Percentiles rank a stretch among this genome's conserved stretches.
These are phyloP conservation scores for Danio albolineatus DNA, from an alignment of 2,797 vertebrate species.

Conservation along the genomic window DNA sequence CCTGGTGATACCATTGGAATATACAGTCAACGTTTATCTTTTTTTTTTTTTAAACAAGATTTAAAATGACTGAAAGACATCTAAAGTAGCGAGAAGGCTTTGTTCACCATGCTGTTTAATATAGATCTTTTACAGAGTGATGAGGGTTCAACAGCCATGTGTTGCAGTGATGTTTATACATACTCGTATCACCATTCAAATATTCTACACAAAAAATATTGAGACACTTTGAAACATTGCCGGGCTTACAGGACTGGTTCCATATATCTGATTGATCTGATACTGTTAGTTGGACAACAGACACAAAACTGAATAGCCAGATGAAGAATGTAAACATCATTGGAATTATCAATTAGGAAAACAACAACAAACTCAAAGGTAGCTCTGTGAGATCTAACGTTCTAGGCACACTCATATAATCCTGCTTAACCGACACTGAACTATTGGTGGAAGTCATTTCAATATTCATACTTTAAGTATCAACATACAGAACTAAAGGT, in stretches of 20 bases:
- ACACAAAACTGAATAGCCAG: slow-evolving; percentile 11
- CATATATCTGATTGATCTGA: not conserved
- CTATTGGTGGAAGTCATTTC: slow-evolving; percentile 9
- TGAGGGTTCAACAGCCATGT: slow-evolving; percentile 58
- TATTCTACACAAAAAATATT: slow-evolving; percentile 64
- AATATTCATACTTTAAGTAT: not conserved
- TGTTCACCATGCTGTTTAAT: slow-evolving; percentile 81
- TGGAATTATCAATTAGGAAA: not conserved
- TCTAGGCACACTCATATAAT: slow-evolving; percentile 20
- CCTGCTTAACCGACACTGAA: not conserved
- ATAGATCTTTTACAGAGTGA: slow-evolving; percentile 70
- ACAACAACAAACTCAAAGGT: not conserved
- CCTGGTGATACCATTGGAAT: slow-evolving; percentile 67
- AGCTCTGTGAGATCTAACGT: not conserved
- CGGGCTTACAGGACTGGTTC: slow-evolving; percentile 46
- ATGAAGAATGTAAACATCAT: slow-evolving; percentile 15
- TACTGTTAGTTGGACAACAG: slow-evolving; percentile 44
- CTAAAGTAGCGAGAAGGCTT: not conserved
- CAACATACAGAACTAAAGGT: not conserved
- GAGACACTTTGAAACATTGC: slow-evolving; percentile 61
- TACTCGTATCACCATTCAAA: slow-evolving; percentile 73
- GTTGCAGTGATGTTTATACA: slow-evolving; percentile 67
- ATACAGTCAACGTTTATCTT: not conserved
- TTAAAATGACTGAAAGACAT: slow-evolving; percentile 33
- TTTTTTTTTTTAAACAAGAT: slow-evolving; percentile 39